Base-by-base conservation (phyloP, 2,888 invertebrate genomes). In the Opisthograptis luteolata region DNA sequence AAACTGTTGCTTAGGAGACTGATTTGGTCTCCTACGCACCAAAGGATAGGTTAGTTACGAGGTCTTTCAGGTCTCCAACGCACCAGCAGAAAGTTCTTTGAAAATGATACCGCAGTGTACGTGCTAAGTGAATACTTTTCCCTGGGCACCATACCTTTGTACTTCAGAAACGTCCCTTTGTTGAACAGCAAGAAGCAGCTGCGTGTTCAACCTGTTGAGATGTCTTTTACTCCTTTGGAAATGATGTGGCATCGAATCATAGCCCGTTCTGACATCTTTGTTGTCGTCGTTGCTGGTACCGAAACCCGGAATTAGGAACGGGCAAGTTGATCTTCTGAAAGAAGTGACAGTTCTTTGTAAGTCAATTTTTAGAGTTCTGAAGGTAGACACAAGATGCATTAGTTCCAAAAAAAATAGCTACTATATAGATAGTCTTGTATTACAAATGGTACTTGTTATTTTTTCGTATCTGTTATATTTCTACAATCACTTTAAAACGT, bases 181-280 rank as follows among this genome's bases (percentile, higher is more conserved):
- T 17, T 60, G 59, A 1, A 65, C 53, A 6, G 70, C 81, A 25
- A 75, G 71, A 1, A 84, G 66, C 6, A 84, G 61, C 37, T 80
- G 72, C 0, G 81, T 73, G 43, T 84, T 84, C 5, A 81, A 66
- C 25, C 73, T 64, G 8, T 43, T 36, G 14, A 32, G 9, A 12
- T 45, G 45, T 8, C 58, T 49, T 27, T 52, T 34, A 32, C 58
- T 55, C 9, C 60, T 48, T 0, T 50, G 40, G 44, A 54, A 52
- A 17, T 20, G 35, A 25, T 31, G 44, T 28, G 58, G 58, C 19
- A 55, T 24, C 3, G 58, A 58, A 13, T 43, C 54, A 14, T 34
- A 41, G 14, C n/a, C n/a, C n/a, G 41, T 53, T n/a, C 54, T 42
- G 8, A 42, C 1, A 12, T 9, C 10, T 8, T 8, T 7, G 4